phyloP scores from a whole-genome alignment of 1,140 invertebrate species.

The Zaprionus kolodkinae region DNA sequence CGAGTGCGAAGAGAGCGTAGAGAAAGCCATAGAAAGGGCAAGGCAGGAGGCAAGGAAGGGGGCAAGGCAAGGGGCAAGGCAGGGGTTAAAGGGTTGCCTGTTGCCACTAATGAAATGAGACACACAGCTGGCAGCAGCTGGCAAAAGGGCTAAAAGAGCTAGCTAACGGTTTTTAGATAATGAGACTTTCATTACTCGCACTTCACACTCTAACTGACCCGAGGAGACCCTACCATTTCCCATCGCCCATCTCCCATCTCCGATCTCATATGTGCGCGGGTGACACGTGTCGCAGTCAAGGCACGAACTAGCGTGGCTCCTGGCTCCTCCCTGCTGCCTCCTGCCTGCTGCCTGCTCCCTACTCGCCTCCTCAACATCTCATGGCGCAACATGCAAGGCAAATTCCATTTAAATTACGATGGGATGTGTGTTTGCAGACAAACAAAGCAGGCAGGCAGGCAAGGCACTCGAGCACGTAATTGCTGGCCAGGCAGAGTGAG shows the following conservation, averaged over 20 bases:
- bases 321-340: background rate
- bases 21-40: background rate
- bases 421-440: background rate
- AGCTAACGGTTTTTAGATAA: constrained; percentile 46
- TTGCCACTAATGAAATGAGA: constrained; percentile 34
- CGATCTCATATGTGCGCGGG: background rate
- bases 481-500: constrained; percentile 41
- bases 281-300: constrained; percentile 30
- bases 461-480: constrained; percentile 53
- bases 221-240: background rate
- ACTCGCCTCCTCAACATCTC: background rate
- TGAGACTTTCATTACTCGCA: constrained; percentile 31
- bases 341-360: background rate
- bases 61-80: background rate
- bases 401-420: constrained; percentile 47
- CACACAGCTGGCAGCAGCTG: constrained; percentile 22
- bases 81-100: background rate
- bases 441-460: background rate
- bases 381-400: constrained; percentile 18
- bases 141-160: constrained; percentile 4
- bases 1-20: background rate
- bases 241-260: no score
- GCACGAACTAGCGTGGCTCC: constrained; percentile 11
- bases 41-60: background rate
- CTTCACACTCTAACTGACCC: constrained; percentile 10